phyloP scores from a whole-genome alignment of 2,797 vertebrate species.

The Enteromius viviparus region DNA sequence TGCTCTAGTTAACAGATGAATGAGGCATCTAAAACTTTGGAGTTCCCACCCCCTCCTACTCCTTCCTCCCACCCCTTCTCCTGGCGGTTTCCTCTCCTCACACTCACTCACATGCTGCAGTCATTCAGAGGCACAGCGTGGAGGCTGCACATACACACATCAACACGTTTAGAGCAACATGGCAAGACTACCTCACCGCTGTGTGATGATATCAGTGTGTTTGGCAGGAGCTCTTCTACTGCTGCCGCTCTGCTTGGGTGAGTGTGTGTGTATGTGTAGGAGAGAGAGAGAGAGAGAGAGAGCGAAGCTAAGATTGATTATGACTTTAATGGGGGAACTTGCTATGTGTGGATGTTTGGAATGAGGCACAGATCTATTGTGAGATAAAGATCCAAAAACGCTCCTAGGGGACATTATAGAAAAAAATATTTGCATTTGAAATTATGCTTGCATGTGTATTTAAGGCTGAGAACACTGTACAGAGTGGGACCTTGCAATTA shows the following conservation, averaged over 20 bases:
- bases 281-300: background rate
- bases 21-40: slow-evolving; percentile 29
- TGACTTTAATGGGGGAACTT: background rate
- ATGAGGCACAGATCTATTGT: background rate
- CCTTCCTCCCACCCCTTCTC: slow-evolving; percentile 51
- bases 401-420: background rate
- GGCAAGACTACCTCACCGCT: slow-evolving; percentile 57
- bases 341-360: slow-evolving; percentile 1
- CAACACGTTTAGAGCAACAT: slow-evolving; percentile 56
- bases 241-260: slow-evolving; percentile 58
- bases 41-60: slow-evolving; percentile 52
- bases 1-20: slow-evolving; percentile 48
- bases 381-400: background rate
- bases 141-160: slow-evolving; percentile 50
- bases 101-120: slow-evolving; percentile 41
- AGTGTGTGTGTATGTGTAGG: slow-evolving; percentile 49
- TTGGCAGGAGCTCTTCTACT: slow-evolving; percentile 59
- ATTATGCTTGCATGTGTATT: slow-evolving; percentile 34
- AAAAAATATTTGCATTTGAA: background rate
- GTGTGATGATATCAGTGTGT: slow-evolving; percentile 57
- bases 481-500: background rate
- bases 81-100: slow-evolving; percentile 49
- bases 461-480: background rate
- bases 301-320: background rate
- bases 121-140: slow-evolving; percentile 59